phyloP scores from a whole-genome alignment of 1,140 invertebrate species.

The Aphaenogaster rudis region DNA sequence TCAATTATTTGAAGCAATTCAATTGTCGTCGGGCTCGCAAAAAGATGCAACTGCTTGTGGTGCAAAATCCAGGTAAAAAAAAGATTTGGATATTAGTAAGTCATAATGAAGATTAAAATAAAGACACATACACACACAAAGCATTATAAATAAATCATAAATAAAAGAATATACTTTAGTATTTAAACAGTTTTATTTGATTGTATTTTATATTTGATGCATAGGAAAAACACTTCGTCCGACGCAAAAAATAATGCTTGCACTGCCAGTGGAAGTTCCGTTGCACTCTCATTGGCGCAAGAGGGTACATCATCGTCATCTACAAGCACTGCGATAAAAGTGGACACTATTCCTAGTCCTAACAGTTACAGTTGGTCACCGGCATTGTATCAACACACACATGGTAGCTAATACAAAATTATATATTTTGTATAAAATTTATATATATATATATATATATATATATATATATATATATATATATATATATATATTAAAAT shows the following conservation, averaged over 20 bases:
- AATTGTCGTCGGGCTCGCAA: constrained; percentile 74
- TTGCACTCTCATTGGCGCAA: constrained; percentile 71
- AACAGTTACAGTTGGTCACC: constrained; percentile 83
- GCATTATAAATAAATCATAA: neutral
- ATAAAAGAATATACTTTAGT: constrained; percentile 44
- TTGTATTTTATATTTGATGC: constrained; percentile 33
- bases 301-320: constrained; percentile 74
- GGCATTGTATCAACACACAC: constrained; percentile 80
- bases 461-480: constrained; percentile 34
- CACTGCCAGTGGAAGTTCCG: constrained; percentile 69
- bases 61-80: constrained; percentile 76
- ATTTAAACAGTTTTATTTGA: neutral
- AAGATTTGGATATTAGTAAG: constrained; percentile 28
- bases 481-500: constrained; percentile 36
- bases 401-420: constrained; percentile 70
- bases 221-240: constrained; percentile 75
- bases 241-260: constrained; percentile 71
- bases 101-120: neutral
- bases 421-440: constrained; percentile 36
- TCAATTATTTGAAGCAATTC: constrained; percentile 79
- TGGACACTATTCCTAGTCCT: constrained; percentile 75
- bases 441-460: constrained; percentile 36
- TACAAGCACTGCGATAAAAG: constrained; percentile 64
- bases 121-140: neutral
- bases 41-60: constrained; percentile 73